A percentile compares a stretch with the other conserved stretches of the same genome.
phyloP scores from a whole-genome alignment of 2,888 invertebrate genomes.

The Synergus gifuensis region DNA sequence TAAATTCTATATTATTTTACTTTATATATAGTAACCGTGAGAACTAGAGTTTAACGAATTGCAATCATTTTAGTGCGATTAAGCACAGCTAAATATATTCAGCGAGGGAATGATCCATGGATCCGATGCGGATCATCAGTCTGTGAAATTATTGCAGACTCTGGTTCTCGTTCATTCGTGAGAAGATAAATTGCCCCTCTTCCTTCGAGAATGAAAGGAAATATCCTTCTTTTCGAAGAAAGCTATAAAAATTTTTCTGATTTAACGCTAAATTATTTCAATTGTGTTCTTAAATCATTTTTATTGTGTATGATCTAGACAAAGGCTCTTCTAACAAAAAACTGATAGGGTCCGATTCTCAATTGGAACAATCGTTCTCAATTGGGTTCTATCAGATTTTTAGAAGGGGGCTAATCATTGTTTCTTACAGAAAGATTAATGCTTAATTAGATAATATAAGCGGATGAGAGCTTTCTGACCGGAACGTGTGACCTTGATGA shows the following conservation, averaged over 20 bases:
- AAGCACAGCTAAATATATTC: constrained; percentile 46
- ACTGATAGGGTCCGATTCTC: too few relatives aligned
- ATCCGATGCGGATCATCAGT: constrained; percentile 64
- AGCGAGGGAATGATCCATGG: constrained; percentile 53
- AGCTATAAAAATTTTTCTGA: background rate
- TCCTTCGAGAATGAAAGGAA: background rate
- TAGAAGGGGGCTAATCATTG: background rate
- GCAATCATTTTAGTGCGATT: constrained; percentile 51
- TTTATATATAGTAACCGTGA: constrained; percentile 44
- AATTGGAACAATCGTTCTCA: too few relatives aligned
- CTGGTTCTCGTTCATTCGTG: constrained; percentile 61
- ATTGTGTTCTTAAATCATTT: background rate
- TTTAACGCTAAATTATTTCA: background rate
- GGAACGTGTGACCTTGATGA: constrained; percentile 35
- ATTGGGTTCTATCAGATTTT: too few relatives aligned
- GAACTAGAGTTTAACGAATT: constrained; percentile 58
- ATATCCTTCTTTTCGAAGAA: background rate
- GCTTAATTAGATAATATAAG: background rate
- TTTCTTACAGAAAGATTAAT: background rate
- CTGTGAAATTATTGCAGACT: constrained; percentile 60
- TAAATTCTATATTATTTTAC: background rate
- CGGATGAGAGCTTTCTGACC: constrained; percentile 4
- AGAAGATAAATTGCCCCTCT: constrained; percentile 58
- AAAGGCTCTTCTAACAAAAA: too few relatives aligned
- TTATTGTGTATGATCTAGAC: background rate